These are phyloP conservation scores for Furcula furcula DNA, from an alignment of 2,888 invertebrate genomes.

Conservation along the genomic window DNA sequence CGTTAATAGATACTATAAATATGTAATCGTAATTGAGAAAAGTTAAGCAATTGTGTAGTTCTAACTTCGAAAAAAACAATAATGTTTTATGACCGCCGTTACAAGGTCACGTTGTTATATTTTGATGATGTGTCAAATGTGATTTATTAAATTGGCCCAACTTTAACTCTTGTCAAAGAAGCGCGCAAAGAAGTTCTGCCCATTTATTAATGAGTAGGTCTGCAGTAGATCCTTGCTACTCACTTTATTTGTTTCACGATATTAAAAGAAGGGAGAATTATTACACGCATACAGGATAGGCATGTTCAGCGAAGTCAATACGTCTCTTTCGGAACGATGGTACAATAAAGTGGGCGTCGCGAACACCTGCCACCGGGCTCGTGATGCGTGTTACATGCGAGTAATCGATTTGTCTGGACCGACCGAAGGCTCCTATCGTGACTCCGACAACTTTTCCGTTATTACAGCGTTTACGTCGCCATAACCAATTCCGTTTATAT, in stretches of 20 bases:
- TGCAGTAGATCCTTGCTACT: constrained; percentile 26
- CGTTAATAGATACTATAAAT: no score
- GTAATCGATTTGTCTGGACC: constrained; percentile 74
- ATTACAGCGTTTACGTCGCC: constrained; percentile 60
- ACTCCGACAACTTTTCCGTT: constrained; percentile 56
- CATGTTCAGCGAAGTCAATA: constrained; percentile 41
- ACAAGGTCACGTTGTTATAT: no score
- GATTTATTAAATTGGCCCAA: no score
- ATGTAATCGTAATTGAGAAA: no score
- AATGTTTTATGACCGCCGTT: no score
- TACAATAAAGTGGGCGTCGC: constrained; percentile 48
- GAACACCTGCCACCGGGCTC: constrained; percentile 54
- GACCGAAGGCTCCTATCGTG: constrained; percentile 54
- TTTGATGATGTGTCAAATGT: no score
- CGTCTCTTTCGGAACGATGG: constrained; percentile 36
- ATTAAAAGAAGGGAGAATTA: constrained; percentile 37
- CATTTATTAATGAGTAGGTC: constrained; percentile 38
- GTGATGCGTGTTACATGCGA: constrained; percentile 52
- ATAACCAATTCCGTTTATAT: constrained; percentile 58
- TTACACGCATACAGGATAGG: constrained; percentile 25
- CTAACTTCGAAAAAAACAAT: no score
- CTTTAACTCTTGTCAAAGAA: no score
- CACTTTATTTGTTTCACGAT: constrained; percentile 29
- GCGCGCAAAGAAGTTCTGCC: no score
- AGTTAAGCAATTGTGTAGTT: no score